Percentiles rank a stretch among this genome's conserved stretches.
phyloP scores from a whole-genome alignment of 1,140 invertebrate species.

The Homarus americanus region DNA sequence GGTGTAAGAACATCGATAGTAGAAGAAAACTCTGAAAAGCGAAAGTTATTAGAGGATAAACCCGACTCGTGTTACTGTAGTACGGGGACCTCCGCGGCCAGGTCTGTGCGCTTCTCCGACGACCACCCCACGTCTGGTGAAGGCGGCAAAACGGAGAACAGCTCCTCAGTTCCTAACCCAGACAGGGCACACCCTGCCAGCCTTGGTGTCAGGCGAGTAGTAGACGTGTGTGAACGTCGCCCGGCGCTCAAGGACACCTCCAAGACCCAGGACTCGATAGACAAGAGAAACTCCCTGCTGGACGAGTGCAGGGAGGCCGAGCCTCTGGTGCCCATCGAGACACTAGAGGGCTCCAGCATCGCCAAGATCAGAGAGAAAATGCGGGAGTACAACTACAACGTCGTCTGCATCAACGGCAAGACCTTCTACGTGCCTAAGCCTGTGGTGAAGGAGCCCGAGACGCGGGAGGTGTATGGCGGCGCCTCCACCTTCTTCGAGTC shows the following conservation, averaged over 20 bases:
- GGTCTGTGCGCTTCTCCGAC: slow-evolving; percentile 60
- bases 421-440: slow-evolving; percentile 73
- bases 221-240: slow-evolving; percentile 50
- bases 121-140: background rate
- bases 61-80: slow-evolving; percentile 18
- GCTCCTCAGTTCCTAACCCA: background rate
- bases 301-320: slow-evolving; percentile 63
- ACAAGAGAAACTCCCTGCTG: slow-evolving; percentile 57
- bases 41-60: slow-evolving; percentile 28
- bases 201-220: slow-evolving; percentile 40
- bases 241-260: slow-evolving; percentile 63
- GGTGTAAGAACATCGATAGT: slow-evolving; percentile 52
- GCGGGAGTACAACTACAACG: slow-evolving; percentile 63
- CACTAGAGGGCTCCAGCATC: slow-evolving; percentile 52
- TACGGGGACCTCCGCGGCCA: background rate
- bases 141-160: background rate
- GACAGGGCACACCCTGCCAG: slow-evolving; percentile 15
- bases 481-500: slow-evolving; percentile 72
- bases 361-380: slow-evolving; percentile 63
- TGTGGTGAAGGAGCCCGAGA: slow-evolving; percentile 66
- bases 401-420: slow-evolving; percentile 72
- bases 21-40: slow-evolving; percentile 60
- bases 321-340: slow-evolving; percentile 67
- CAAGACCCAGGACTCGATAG: slow-evolving; percentile 47
- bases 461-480: slow-evolving; percentile 67